phyloP scores from a whole-genome alignment of 2,113 vertebrate genomes.

The Phylloscopus whistleri region DNA sequence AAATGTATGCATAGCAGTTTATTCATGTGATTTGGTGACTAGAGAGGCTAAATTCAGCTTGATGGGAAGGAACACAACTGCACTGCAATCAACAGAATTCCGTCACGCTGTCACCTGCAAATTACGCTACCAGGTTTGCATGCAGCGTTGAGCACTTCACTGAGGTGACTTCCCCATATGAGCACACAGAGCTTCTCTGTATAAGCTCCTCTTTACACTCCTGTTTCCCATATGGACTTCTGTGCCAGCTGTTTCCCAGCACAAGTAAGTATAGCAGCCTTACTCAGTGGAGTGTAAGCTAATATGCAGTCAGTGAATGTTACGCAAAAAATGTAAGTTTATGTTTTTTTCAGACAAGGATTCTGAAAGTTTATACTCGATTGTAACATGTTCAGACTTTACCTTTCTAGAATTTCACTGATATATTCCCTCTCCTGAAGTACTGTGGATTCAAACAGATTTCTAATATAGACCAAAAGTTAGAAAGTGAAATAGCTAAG shows the following conservation, averaged over 20 bases:
- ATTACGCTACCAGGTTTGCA: neutral
- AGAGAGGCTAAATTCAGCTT: slow-evolving; percentile 32
- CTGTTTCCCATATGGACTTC: neutral
- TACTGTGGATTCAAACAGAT: neutral
- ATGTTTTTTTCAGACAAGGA: neutral
- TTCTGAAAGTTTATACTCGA: neutral
- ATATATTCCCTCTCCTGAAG: neutral
- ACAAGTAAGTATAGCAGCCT: neutral
- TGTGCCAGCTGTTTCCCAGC: neutral
- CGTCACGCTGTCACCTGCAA: neutral
- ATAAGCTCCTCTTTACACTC: neutral
- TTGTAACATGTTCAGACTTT: neutral
- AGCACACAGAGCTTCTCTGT: neutral
- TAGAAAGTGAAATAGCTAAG: neutral
- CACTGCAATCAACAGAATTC: slow-evolving; percentile 6
- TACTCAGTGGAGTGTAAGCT: neutral
- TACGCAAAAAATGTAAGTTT: neutral
- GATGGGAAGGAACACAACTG: slow-evolving; percentile 3
- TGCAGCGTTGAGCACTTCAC: neutral
- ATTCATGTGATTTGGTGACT: slow-evolving; percentile 28
- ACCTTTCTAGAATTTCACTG: neutral
- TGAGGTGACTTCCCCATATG: neutral
- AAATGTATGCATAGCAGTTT: neutral
- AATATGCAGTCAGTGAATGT: neutral
- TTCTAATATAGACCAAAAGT: neutral